Evolutionary conservation across 2,797 vertebrate genomes (phyloP).

Genomic region (Mormyrops attenuatus): DNA sequence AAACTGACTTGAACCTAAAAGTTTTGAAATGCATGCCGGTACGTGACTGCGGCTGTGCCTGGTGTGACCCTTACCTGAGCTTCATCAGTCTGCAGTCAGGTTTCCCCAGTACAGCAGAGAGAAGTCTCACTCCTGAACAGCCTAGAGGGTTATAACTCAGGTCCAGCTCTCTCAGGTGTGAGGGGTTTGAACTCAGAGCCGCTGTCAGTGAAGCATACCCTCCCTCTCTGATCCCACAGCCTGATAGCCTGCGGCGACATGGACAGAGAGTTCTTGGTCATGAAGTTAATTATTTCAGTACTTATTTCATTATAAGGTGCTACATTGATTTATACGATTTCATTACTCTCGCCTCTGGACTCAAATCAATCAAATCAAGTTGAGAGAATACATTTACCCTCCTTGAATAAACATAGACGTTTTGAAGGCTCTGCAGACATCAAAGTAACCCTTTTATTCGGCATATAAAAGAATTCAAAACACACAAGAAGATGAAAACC

Average conservation of each 20-base stretch:
- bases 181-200: conserved; percentile 2
- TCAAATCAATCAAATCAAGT: not conserved
- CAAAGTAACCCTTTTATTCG: not conserved
- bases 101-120: conserved; percentile 10
- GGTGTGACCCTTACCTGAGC: not conserved
- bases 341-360: not conserved
- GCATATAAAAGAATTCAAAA: not conserved
- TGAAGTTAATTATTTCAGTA: not conserved
- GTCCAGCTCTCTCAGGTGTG: conserved; percentile 19
- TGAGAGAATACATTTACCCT: not conserved
- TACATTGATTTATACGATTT: not conserved
- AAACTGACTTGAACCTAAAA: not conserved
- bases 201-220: not conserved
- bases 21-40: not conserved
- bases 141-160: conserved; percentile 11
- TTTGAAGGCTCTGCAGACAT: not conserved
- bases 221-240: conserved; percentile 5
- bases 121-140: not conserved
- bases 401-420: not conserved
- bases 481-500: not conserved
- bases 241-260: conserved; percentile 1
- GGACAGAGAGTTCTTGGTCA: not conserved
- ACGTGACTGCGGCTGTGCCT: not conserved
- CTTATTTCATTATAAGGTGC: not conserved
- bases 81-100: conserved; percentile 9